A percentile compares a stretch with the other conserved stretches of the same genome.
phyloP scores from a whole-genome alignment of 2,113 vertebrate genomes.

The Pluvianellus socialis region DNA sequence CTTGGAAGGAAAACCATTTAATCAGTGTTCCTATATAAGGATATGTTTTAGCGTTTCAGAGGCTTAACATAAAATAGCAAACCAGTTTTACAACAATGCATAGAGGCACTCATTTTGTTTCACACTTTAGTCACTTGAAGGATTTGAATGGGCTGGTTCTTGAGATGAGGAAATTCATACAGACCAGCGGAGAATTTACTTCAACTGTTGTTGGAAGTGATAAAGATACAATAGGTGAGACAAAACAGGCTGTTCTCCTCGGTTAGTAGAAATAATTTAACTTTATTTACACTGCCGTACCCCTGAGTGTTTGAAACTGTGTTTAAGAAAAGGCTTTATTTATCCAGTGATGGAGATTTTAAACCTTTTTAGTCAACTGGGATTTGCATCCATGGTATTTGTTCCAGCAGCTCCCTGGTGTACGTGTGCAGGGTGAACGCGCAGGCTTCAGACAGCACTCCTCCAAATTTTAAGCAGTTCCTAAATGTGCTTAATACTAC shows the following conservation, averaged over 20 bases:
- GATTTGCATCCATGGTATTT: not conserved
- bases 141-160: conserved; percentile 27
- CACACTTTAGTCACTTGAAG: conserved; percentile 53
- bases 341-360: not conserved
- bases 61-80: not conserved
- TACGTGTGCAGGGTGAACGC: rapidly evolving
- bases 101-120: conserved; percentile 39
- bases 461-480: not conserved
- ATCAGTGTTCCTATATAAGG: conserved; percentile 35
- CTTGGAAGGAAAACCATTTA: conserved; percentile 22
- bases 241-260: not conserved
- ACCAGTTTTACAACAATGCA: not conserved
- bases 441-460: not conserved
- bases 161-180: not conserved
- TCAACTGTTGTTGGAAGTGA: conserved; percentile 7
- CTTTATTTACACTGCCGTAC: conserved; percentile 34
- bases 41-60: conserved; percentile 1
- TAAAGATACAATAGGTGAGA: conserved; percentile 12
- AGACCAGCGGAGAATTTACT: conserved; percentile 13
- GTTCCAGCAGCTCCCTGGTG: not conserved
- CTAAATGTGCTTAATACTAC: rapidly evolving
- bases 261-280: conserved; percentile 45
- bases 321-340: not conserved
- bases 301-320: not conserved
- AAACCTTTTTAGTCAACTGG: not conserved